Conservation (phyloP, 2,113 vertebrate genomes). For the Psophia crepitans region DNA sequence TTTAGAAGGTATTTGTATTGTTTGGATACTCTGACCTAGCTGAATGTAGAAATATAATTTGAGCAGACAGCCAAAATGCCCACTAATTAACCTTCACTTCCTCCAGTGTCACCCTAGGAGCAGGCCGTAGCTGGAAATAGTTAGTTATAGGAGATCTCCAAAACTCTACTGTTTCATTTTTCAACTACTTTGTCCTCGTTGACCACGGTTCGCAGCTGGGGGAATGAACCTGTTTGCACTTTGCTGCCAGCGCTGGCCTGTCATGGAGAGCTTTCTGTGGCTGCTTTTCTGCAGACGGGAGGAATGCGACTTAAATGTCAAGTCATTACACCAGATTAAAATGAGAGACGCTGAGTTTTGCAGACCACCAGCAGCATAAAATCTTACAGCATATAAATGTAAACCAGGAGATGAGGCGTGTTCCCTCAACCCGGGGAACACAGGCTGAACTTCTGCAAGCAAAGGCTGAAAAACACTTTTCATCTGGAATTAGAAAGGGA, state of each 20-base stretch:
- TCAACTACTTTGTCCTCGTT: not conserved
- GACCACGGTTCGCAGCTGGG: not conserved
- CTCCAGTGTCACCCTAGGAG: not conserved
- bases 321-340: not conserved
- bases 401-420: not conserved
- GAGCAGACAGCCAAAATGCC: not conserved
- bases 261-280: not conserved
- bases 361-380: not conserved
- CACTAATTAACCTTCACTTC: not conserved
- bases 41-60: not conserved
- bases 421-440: not conserved
- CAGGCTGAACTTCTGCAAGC: not conserved
- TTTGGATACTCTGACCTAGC: not conserved
- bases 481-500: not conserved
- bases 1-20: not conserved
- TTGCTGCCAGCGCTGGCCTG: not conserved
- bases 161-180: not conserved
- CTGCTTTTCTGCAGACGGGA: accelerated
- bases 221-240: not conserved
- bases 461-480: not conserved
- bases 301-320: not conserved
- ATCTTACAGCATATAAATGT: not conserved
- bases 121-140: not conserved
- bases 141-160: not conserved
- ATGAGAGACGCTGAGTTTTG: not conserved